A percentile compares a stretch with the other conserved stretches of the same genome.
Conservation (phyloP, 1,140 invertebrate genomes). For the Homarus americanus region DNA sequence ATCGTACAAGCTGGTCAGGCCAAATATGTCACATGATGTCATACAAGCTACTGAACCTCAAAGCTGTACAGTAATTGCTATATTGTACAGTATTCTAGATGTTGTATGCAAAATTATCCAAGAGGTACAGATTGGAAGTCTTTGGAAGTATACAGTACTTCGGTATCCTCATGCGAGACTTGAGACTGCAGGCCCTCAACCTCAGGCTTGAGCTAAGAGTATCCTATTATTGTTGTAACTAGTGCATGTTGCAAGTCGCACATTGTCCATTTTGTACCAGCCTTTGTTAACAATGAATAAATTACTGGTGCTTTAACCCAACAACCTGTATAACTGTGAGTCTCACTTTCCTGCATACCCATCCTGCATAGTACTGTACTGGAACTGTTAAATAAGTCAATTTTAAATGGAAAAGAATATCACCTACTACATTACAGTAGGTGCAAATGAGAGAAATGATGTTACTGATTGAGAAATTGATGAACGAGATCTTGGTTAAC, state of each 20-base stretch:
- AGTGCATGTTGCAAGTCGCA: constrained; percentile 63
- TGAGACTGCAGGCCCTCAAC: not conserved
- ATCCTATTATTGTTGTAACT: constrained; percentile 35
- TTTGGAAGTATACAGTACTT: not conserved
- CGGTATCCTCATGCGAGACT: not conserved
- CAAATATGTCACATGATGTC: no score
- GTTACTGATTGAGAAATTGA: no score
- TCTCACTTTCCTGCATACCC: not conserved
- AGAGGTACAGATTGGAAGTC: not conserved
- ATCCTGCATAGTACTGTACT: not conserved
- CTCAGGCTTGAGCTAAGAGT: not conserved
- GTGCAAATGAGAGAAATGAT: no score
- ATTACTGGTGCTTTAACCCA: constrained; percentile 60
- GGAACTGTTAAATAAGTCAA: no score
- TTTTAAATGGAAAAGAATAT: no score
- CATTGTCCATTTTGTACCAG: constrained; percentile 63
- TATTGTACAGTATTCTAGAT: no score
- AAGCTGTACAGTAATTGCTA: no score
- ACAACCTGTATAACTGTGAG: constrained; percentile 8
- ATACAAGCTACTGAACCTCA: no score
- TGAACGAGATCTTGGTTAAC: no score
- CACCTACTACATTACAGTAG: no score
- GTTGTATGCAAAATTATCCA: not conserved
- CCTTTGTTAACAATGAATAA: constrained; percentile 59
- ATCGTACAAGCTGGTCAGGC: no score